These are phyloP conservation scores for Siniperca obscura DNA, from an alignment of 2,797 vertebrate species.

Conservation along the genomic window DNA sequence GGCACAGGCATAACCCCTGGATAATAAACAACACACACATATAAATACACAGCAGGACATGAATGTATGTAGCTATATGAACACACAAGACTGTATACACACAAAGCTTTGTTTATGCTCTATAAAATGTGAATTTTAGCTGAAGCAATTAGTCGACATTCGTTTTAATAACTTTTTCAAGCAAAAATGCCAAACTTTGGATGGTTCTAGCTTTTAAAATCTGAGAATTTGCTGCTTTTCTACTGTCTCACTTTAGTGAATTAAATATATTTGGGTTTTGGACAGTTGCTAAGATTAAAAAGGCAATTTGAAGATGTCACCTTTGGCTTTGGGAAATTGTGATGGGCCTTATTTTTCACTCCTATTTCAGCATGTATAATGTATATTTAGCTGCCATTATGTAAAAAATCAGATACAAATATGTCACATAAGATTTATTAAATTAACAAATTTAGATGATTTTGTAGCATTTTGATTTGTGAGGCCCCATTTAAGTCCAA, in stretches of 20 bases:
- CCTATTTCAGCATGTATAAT: neutral
- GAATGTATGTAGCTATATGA: neutral
- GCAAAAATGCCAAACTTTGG: no score
- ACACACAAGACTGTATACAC: neutral
- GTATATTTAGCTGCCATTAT: neutral
- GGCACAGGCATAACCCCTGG: constrained; percentile 95
- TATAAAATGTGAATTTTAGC: neutral
- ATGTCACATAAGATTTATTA: neutral
- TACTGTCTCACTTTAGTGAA: neutral
- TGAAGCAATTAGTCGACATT: neutral
- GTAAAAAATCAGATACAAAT: neutral
- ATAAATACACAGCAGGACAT: constrained; percentile 14
- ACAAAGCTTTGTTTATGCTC: neutral
- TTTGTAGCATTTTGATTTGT: neutral
- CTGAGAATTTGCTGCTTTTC: neutral
- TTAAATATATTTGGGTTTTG: neutral
- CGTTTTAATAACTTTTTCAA: no score
- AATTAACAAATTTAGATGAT: neutral
- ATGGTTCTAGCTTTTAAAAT: neutral
- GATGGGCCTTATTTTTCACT: neutral
- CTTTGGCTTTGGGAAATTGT: neutral
- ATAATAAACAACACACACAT: constrained; percentile 38
- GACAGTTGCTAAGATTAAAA: neutral
- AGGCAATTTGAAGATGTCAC: neutral
- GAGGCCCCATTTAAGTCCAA: neutral